Base-by-base conservation (phyloP, 2,113 vertebrate genomes). In the Corapipo altera region DNA sequence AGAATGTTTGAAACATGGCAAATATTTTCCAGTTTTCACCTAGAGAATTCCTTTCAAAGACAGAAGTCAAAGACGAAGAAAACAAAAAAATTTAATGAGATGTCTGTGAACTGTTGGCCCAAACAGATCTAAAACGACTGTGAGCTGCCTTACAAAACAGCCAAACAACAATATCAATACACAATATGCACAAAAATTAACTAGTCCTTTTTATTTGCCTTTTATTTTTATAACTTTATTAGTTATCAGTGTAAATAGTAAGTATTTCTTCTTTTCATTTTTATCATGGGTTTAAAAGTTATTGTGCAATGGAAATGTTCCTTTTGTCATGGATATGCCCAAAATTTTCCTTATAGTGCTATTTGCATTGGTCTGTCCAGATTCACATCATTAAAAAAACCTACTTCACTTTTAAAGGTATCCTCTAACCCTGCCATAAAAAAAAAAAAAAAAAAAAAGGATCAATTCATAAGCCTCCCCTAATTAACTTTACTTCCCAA, bases 401-500 rank as follows among this genome's bases (percentile, higher is more conserved):
- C 1, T 15, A 5, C 4, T 85, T 44, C 8, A 27, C 88, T 79
- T 84, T 69, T 46, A 81, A 78, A 86, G 24, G 61, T 27, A 93
- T 71, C 32, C 35, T 84, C 65, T 64, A 90, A 59, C 13, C 4
- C 12, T 51, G 33, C 11, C 52, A 24, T 49, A 28, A 75, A 91
- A 46, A 70, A 39, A 37, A 21, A 22, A 30, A 37, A 58, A 46
- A 54, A 1, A 28, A 74, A 8, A 65, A 54, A 51, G 0, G 33
- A 62, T 7, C 32, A 64, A 81, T 93, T 94, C 88, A 96, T 49
- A 95, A 89, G 79, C 46, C 12, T 59, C 16, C 43, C 66, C 46
- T 85, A 82, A 90, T 87, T 93, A 90, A 74, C 70, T 96, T 66
- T 52, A 94, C 37, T 95, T 94, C 81, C 84, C 37, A 73, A 91